Base-by-base conservation (phyloP, 2,888 invertebrate genomes). In the Athripsodes cinereus region DNA sequence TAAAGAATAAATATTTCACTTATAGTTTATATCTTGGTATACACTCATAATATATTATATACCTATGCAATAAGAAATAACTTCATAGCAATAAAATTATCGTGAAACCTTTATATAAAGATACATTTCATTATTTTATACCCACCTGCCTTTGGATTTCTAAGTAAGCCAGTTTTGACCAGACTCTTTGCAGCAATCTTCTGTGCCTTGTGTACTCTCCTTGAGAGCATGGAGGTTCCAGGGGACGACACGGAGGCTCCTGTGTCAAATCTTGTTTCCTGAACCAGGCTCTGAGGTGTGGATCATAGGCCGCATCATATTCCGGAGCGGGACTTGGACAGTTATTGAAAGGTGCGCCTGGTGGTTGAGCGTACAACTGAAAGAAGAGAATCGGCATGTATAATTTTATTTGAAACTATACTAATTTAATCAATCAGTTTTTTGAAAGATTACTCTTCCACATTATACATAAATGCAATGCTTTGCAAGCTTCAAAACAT, bases 171-270 rank as follows among this genome's bases (percentile, higher is more conserved):
- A 55, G 58, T 75, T 81, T 81, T 69, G 82, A 74, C 62, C 80
- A 80, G 18, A 76, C 75, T 59, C 80, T 79, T 63, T 81, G 80
- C 54, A 85, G 68, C 64, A 81, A 82, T 63, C 80, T 78, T 55
- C 85, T 78, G 71, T 84, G 84, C 62, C 81, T 77, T 67, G 85
- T 86, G 67, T 85, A 85, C 65, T 85, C 84, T 61, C 80, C 81
- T 18, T 85, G 68, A 1, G 81, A 79, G 67, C 86, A 86, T 71
- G 0, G 84, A 83, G 61, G 83, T 79, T 65, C 76, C 80, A 1
- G 83, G 83, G 2, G 81, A 76, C 11, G 70, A 13, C 86, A 86
- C 71, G 0, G 84, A 83, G 61, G 83, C 79, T 65, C 76, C 84
- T 73, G 22, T 78, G 71, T 64, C 70, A 69, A 48, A 71, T 69